These are phyloP conservation scores for Acanthurus lineatus DNA, from an alignment of 2,797 vertebrate genomes.

Conservation along the genomic window DNA sequence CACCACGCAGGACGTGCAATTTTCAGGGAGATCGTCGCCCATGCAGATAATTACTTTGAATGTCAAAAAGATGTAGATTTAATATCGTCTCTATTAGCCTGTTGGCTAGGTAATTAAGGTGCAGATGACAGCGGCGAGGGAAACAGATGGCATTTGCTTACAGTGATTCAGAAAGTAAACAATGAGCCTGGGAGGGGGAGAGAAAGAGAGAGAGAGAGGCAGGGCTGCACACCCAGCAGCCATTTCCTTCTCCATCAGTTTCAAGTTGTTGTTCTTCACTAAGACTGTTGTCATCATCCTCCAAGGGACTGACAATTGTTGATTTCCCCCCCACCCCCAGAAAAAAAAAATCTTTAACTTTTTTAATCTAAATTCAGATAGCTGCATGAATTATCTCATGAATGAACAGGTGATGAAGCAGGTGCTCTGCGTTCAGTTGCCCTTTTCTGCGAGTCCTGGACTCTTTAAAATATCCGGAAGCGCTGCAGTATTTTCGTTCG, in stretches of 20 bases:
- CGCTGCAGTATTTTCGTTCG: constrained; percentile 11
- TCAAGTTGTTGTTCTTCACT: constrained; percentile 45
- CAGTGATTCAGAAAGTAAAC: constrained; percentile 97
- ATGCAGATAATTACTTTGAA: constrained; percentile 98
- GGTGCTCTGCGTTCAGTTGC: constrained; percentile 53
- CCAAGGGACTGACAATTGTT: constrained; percentile 52
- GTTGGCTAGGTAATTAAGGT: constrained; percentile 99
- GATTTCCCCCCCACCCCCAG: constrained; percentile 7
- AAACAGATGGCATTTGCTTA: constrained; percentile 99
- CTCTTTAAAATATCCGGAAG: constrained; percentile 33
- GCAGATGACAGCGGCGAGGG: constrained; percentile 94
- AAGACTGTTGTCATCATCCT: constrained; percentile 40
- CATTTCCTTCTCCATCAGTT: constrained; percentile 44
- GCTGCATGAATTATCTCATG: constrained; percentile 1
- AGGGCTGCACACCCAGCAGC: constrained; percentile 65
- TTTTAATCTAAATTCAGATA: constrained; percentile 45
- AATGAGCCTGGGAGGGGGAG: constrained; percentile 87
- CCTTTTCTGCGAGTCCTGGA: constrained; percentile 43
- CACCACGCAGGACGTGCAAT: constrained; percentile 35
- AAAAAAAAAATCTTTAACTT: constrained; percentile 30
- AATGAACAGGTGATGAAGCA: constrained; percentile 71
- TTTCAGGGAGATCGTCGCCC: constrained; percentile 90
- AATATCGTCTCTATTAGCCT: constrained; percentile 99
- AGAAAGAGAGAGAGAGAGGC: constrained; percentile 77
- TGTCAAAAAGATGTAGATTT: constrained; percentile 99